phyloP scores from a whole-genome alignment of 2,797 vertebrate genomes.

The Lophotriccus pileatus region DNA sequence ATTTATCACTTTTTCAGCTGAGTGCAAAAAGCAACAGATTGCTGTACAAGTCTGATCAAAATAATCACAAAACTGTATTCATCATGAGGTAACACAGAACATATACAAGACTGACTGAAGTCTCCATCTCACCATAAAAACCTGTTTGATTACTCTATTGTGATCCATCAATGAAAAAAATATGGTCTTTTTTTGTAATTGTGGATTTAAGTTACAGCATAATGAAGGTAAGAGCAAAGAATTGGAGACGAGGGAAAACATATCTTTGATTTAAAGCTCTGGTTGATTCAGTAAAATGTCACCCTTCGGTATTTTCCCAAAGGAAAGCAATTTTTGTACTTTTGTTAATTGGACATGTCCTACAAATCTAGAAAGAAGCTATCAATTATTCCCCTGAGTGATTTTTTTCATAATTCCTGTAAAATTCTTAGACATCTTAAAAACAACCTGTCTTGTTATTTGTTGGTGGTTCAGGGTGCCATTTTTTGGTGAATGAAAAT shows the following conservation, averaged over 20 bases:
- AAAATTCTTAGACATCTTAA: background rate
- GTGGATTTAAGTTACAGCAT: background rate
- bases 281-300: background rate
- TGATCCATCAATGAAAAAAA: background rate
- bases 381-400: background rate
- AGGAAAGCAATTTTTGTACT: background rate
- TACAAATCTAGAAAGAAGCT: background rate
- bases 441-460: background rate
- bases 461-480: background rate
- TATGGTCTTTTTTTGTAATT: background rate
- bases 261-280: background rate
- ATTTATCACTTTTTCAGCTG: constrained; percentile 41
- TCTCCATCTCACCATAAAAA: constrained; percentile 9
- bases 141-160: background rate
- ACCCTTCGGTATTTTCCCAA: background rate
- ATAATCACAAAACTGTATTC: constrained; percentile 7
- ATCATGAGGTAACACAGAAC: background rate
- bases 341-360: background rate
- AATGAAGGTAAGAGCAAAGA: background rate
- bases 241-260: background rate
- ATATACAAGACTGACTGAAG: background rate
- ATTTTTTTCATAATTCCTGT: background rate
- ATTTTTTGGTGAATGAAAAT: background rate
- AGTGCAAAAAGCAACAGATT: background rate
- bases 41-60: background rate